Evolutionary conservation across 2,113 vertebrate genomes (phyloP), one percentile per base, ranked within the genome.

Genomic region (Orcinus orca): DNA sequence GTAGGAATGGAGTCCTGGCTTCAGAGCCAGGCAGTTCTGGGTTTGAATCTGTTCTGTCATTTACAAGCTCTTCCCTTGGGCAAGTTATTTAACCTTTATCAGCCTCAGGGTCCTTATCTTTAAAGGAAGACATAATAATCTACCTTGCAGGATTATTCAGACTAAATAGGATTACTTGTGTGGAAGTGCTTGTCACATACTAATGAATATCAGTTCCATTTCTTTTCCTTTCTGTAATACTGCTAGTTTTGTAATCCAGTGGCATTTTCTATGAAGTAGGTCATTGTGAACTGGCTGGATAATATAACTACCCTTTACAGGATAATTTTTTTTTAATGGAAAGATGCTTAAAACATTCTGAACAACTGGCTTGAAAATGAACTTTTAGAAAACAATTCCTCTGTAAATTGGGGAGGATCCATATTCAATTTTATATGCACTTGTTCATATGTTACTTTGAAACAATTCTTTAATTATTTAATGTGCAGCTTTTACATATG

Each of bases 291-390:
- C 63, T 89, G 36, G 26, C 13, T 86, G 20, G 60, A 50, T 93
- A 88, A 63, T 88, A 38, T 94, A 83, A 79, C 38, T 12, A 74
- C 13, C 10, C 8, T 92, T 90, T 81, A 79, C 0, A 88, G 23
- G 47, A 60, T 95, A 84, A 81, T 82, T 80, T 96, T 47, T 93
- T 93, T 81, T 89, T 74, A 80, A 90, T 68, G 50, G 76, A 94
- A 90, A 95, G 92, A 71, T 83, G 31, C 83, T 96, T 88, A 88
- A 81, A 80, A 41, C 26, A 33, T 92, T 82, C 12, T 33, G 47
- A 95, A 88, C 17, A 92, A 58, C 8, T 95, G 55, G 86, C 47
- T 88, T 90, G 55, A 86, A 96, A 88, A 77, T 62, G 31, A 92
- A 79, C 8, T 95, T 95, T 80, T 84, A 53, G 33, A 81, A 85